phyloP scores from a whole-genome alignment of 2,888 invertebrate species.

The Cenopis cana region DNA sequence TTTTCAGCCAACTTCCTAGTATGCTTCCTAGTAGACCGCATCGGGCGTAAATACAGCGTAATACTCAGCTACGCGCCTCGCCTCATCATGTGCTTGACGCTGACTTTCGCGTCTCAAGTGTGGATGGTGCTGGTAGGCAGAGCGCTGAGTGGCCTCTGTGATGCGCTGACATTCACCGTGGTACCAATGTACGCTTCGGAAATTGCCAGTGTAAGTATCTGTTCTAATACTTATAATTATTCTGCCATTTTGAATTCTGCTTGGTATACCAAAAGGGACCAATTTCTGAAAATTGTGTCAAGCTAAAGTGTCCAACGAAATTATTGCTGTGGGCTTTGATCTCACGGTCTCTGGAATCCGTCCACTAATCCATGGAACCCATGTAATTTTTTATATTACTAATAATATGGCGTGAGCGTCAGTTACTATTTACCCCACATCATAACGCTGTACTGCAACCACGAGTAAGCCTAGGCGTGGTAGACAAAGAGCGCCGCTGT shows the following conservation, averaged over 20 bases:
- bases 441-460: not conserved
- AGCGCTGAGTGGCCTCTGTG: slow-evolving; percentile 5
- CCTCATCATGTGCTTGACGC: slow-evolving; percentile 54
- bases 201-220: slow-evolving; percentile 18
- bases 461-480: not conserved
- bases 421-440: not conserved
- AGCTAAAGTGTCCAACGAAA: too few species aligned
- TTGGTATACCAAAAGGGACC: too few species aligned
- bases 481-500: not conserved
- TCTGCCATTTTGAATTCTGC: too few species aligned
- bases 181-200: slow-evolving; percentile 19
- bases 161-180: slow-evolving; percentile 2
- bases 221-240: too few species aligned
- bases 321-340: too few species aligned
- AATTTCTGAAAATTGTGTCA: too few species aligned
- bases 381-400: not conserved
- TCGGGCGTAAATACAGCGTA: slow-evolving; percentile 58
- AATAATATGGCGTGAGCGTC: not conserved
- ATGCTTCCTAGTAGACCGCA: slow-evolving; percentile 57
- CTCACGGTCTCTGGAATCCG: too few species aligned
- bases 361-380: too few species aligned
- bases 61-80: slow-evolving; percentile 61
- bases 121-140: slow-evolving; percentile 46
- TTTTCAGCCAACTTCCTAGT: slow-evolving; percentile 53
- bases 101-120: slow-evolving; percentile 50